phyloP scores from a whole-genome alignment of 2,113 vertebrate species.

The Tragelaphus strepsiceros region DNA sequence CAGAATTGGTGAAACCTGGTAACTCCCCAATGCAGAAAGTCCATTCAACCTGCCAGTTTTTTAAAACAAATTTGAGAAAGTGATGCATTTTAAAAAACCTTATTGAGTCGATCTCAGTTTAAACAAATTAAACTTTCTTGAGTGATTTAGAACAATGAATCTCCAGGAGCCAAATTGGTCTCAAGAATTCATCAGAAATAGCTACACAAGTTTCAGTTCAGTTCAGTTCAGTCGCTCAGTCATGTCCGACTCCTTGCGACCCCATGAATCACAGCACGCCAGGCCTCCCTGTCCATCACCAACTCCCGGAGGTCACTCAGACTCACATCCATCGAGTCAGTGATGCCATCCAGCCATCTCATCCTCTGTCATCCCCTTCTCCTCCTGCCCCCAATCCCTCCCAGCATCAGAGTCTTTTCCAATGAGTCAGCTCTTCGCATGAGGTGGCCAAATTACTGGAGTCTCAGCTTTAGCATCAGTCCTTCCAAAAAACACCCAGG shows the following conservation, averaged over 20 bases:
- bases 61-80: not conserved
- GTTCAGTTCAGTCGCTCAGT: too few relatives aligned
- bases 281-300: too few relatives aligned
- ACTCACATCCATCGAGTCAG: accelerated
- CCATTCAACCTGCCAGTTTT: not conserved
- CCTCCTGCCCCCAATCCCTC: too few relatives aligned
- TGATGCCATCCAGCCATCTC: too few relatives aligned
- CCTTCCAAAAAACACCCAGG: too few relatives aligned
- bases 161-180: not conserved
- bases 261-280: accelerated
- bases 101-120: slow-evolving; percentile 10
- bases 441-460: too few relatives aligned
- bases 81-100: slow-evolving; percentile 8
- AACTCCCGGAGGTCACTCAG: too few relatives aligned
- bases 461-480: too few relatives aligned
- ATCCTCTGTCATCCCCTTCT: too few relatives aligned
- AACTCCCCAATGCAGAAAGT: not conserved
- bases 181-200: not conserved
- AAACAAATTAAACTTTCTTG: slow-evolving; percentile 6
- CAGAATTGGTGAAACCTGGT: not conserved
- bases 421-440: too few relatives aligned
- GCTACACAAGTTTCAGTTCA: not conserved
- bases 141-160: slow-evolving; percentile 7
- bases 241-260: accelerated
- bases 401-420: too few relatives aligned